phyloP scores from a whole-genome alignment of 2,888 invertebrate genomes.

The Tachina lurida region DNA sequence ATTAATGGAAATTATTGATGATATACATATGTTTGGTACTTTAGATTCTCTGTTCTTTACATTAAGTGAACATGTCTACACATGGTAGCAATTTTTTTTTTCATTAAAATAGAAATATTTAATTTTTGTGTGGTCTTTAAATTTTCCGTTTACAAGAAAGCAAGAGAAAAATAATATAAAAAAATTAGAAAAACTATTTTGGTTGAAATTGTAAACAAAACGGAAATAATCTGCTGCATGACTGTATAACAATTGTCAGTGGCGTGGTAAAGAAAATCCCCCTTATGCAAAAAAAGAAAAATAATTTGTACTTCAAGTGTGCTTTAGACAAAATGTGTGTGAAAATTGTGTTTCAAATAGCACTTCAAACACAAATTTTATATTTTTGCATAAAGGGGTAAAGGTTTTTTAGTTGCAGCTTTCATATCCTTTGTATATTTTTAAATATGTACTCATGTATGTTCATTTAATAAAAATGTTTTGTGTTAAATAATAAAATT shows the following conservation, averaged over 20 bases:
- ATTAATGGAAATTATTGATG: slow-evolving; percentile 34
- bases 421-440: too few relatives aligned
- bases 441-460: too few relatives aligned
- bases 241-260: not conserved
- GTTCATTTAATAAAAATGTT: too few relatives aligned
- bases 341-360: too few relatives aligned
- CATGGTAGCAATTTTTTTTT: not conserved
- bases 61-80: slow-evolving; percentile 24
- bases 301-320: too few relatives aligned
- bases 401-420: too few relatives aligned
- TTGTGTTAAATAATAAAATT: too few relatives aligned
- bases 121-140: slow-evolving; percentile 48
- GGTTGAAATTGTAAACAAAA: slow-evolving; percentile 51
- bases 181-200: slow-evolving; percentile 16
- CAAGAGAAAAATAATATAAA: slow-evolving; percentile 2
- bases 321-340: too few relatives aligned
- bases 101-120: slow-evolving; percentile 1
- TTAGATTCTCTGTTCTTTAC: not conserved
- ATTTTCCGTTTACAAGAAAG: slow-evolving; percentile 33
- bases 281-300: too few relatives aligned
- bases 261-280: not conserved
- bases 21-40: not conserved
- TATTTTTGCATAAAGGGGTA: too few relatives aligned
- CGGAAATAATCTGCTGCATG: slow-evolving; percentile 39
- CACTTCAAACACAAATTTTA: too few relatives aligned